Percentiles rank a stretch among this genome's conserved stretches.
Evolutionary conservation across 1,140 invertebrate genomes (phyloP).

Genomic region (Globodera ellingtonae): DNA sequence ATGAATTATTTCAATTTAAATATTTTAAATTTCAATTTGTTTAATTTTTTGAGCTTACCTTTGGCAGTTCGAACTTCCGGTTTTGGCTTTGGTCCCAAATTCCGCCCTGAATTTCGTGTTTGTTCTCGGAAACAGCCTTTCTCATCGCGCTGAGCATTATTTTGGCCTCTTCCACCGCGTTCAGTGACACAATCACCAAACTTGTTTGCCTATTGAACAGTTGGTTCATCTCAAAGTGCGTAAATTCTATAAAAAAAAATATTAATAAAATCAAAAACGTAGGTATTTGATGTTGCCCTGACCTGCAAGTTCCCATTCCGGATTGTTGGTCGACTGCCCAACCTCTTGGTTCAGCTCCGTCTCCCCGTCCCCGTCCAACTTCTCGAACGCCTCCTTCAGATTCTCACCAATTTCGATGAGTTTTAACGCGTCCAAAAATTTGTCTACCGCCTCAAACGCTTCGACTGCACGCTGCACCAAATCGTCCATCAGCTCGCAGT

Average conservation of each 20-base stretch:
- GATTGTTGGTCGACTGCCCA: too few species aligned
- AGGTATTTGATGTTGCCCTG: too few species aligned
- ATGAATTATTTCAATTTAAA: too few species aligned
- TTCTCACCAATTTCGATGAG: neutral
- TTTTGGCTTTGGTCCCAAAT: neutral
- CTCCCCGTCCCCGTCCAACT: neutral
- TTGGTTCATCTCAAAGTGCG: neutral
- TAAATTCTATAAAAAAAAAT: too few species aligned
- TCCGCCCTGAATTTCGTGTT: neutral
- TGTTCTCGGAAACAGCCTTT: neutral
- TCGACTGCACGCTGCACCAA: neutral
- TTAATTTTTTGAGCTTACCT: neutral
- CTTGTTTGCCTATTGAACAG: neutral
- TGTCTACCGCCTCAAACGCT: neutral
- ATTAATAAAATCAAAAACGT: too few species aligned
- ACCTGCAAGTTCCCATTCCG: too few species aligned
- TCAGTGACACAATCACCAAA: neutral
- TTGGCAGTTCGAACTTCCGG: neutral
- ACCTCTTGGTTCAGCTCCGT: neutral
- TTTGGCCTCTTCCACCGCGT: neutral
- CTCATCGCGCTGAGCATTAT: neutral
- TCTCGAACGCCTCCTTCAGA: neutral
- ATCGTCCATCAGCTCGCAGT: neutral
- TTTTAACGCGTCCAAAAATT: neutral
- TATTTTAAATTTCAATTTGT: too few species aligned